Percentiles rank a stretch among this genome's conserved stretches.
phyloP scores from a whole-genome alignment of 2,113 vertebrate genomes.

The Smithornis capensis region DNA sequence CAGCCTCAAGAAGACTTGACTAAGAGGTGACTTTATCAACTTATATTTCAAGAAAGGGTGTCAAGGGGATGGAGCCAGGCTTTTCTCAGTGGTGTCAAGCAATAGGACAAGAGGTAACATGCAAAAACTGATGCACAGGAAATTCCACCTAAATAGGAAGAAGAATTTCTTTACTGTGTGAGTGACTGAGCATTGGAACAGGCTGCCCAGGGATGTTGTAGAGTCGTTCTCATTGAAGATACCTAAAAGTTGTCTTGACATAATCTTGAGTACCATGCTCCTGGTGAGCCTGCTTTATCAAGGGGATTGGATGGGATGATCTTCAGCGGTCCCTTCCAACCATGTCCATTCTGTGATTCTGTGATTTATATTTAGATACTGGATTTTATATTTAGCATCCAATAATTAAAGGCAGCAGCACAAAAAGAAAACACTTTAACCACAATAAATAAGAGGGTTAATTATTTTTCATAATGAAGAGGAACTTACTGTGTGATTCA shows the following conservation, averaged over 20 bases:
- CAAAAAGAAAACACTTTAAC: background rate
- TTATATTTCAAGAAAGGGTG: background rate
- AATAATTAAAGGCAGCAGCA: background rate
- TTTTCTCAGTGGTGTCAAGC: background rate
- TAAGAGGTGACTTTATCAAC: background rate
- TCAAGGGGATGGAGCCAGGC: background rate
- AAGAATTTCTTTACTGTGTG: background rate
- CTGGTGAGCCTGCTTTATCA: background rate
- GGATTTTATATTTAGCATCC: background rate
- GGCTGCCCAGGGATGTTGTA: background rate
- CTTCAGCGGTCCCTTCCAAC: background rate
- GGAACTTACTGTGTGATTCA: background rate
- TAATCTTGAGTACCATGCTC: background rate
- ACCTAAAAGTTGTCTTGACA: background rate
- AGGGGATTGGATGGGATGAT: background rate
- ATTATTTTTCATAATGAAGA: background rate
- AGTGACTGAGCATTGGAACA: background rate
- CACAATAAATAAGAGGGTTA: background rate
- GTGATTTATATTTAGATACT: background rate
- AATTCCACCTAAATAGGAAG: background rate
- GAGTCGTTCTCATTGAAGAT: too few species aligned
- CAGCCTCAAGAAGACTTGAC: rapidly evolving
- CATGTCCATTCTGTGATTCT: background rate
- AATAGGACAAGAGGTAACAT: background rate
- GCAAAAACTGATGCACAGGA: background rate